These are phyloP conservation scores for Keiferia lycopersicella DNA, from an alignment of 2,888 invertebrate genomes.

Conservation along the genomic window DNA sequence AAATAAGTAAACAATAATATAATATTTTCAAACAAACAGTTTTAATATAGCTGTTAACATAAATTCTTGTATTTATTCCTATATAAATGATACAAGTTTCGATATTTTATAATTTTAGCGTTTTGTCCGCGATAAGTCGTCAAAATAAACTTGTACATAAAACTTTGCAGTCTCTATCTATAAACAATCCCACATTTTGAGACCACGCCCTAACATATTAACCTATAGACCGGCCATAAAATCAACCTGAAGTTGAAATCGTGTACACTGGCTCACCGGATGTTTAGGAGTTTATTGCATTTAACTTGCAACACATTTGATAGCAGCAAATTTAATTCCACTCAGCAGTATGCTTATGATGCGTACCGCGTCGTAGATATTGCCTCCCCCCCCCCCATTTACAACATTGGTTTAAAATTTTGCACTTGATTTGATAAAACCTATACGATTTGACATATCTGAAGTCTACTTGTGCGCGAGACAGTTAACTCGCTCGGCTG, in stretches of 20 bases:
- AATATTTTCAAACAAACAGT: not conserved
- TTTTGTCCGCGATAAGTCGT: constrained; percentile 1
- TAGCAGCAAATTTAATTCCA: not conserved
- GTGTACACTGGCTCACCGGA: not conserved
- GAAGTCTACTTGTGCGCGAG: too few relatives aligned
- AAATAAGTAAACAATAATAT: not conserved
- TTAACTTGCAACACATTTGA: not conserved
- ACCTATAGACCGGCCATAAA: constrained; percentile 21
- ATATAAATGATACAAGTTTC: not conserved
- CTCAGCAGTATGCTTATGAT: too few relatives aligned
- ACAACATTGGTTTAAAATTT: too few relatives aligned
- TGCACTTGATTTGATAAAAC: too few relatives aligned
- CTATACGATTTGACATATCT: too few relatives aligned
- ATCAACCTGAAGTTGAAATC: constrained; percentile 13
- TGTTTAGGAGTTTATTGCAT: constrained; percentile 1
- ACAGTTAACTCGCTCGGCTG: too few relatives aligned
- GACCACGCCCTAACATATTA: constrained; percentile 24
- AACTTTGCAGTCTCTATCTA: constrained; percentile 23
- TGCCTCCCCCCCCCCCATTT: too few relatives aligned
- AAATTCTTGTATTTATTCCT: not conserved
- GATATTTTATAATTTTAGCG: not conserved
- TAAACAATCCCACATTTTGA: constrained; percentile 26
- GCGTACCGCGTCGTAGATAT: too few relatives aligned
- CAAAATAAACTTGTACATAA: constrained; percentile 13
- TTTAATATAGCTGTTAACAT: not conserved